These are phyloP conservation scores for Apocrypta bakeri DNA, from an alignment of 1,140 invertebrate species.

Conservation along the genomic window DNA sequence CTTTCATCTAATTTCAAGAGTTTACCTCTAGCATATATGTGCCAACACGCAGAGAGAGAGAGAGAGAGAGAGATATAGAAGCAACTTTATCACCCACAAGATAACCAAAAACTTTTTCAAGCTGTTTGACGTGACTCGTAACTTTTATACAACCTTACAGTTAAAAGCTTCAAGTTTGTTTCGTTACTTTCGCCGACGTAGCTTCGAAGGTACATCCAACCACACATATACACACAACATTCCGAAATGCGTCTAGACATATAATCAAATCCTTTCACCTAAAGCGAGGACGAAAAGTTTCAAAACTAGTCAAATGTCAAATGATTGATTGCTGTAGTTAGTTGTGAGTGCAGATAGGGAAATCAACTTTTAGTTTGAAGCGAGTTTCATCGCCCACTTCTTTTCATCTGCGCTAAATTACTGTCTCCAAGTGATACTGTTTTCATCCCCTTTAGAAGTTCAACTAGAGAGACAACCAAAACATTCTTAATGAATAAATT, in stretches of 20 bases:
- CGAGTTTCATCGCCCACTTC: neutral
- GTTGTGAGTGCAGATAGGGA: too few relatives aligned
- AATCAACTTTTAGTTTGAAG: neutral
- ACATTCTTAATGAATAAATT: too few relatives aligned
- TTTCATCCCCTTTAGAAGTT: too few relatives aligned
- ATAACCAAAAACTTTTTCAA: slow-evolving; percentile 3
- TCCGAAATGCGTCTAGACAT: neutral
- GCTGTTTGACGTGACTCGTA: neutral
- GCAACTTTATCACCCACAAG: slow-evolving; percentile 2
- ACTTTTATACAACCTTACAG: neutral
- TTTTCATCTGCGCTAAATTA: neutral
- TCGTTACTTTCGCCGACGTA: neutral
- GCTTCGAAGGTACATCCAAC: neutral
- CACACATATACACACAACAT: neutral
- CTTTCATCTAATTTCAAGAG: slow-evolving; percentile 27
- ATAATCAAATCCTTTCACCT: neutral
- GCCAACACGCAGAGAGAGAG: neutral
- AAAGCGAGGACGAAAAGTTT: neutral
- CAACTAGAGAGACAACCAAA: too few relatives aligned
- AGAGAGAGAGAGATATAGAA: too few relatives aligned
- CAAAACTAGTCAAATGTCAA: neutral
- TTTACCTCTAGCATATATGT: neutral
- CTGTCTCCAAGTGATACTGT: too few relatives aligned
- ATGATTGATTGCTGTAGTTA: too few relatives aligned
- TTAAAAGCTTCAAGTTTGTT: neutral